phyloP scores from a whole-genome alignment of 2,888 invertebrate genomes.

The Heliothis peltigera region DNA sequence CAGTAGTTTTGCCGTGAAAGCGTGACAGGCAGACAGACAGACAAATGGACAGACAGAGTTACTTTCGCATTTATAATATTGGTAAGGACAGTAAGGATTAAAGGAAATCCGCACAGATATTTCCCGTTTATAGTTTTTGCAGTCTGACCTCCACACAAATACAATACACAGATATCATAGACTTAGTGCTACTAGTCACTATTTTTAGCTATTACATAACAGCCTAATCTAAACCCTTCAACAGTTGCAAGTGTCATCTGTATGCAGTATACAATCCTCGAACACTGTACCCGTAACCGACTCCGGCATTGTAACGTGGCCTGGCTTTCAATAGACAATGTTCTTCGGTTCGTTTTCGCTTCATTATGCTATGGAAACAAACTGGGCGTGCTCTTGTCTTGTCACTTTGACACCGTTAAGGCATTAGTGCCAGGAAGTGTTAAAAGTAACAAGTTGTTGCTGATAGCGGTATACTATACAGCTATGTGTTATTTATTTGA shows the following conservation, averaged over 20 bases:
- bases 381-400: constrained; percentile 53
- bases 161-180: too few relatives aligned
- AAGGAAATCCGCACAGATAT: too few relatives aligned
- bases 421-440: constrained; percentile 57
- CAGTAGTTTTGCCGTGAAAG: too few relatives aligned
- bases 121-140: too few relatives aligned
- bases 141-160: too few relatives aligned
- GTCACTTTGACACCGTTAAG: constrained; percentile 59
- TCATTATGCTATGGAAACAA: constrained; percentile 51
- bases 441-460: constrained; percentile 53
- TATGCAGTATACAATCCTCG: constrained; percentile 21
- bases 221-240: neutral
- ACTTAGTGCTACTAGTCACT: neutral
- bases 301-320: constrained; percentile 41
- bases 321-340: constrained; percentile 46
- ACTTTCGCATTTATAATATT: too few relatives aligned
- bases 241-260: constrained; percentile 12
- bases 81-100: too few relatives aligned
- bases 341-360: constrained; percentile 46
- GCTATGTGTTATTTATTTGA: neutral
- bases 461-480: constrained; percentile 37
- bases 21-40: too few relatives aligned
- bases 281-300: constrained; percentile 37
- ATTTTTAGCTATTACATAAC: constrained; percentile 21
- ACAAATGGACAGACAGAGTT: too few relatives aligned